phyloP scores from a whole-genome alignment of 2,888 invertebrate genomes.

The Caenorhabditis plicata region DNA sequence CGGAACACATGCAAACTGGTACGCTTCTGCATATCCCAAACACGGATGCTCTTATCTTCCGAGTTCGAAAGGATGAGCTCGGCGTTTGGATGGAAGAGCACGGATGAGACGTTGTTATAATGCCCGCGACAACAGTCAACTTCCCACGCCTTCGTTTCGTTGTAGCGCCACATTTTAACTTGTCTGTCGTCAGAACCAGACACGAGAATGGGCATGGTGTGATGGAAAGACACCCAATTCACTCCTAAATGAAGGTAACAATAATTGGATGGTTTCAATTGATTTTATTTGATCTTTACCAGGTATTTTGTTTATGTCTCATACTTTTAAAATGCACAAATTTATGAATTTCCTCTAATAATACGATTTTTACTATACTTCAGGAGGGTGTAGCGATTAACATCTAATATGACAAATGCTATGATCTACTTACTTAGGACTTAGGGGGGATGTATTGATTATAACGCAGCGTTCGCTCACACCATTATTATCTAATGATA shows the following conservation, averaged over 20 bases:
- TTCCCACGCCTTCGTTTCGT: constrained; percentile 83
- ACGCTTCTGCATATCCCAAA: constrained; percentile 97
- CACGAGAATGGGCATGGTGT: constrained; percentile 86
- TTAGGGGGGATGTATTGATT: too few species aligned
- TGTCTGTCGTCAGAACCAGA: constrained; percentile 98
- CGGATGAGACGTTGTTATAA: constrained; percentile 98
- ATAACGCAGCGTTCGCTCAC: too few species aligned
- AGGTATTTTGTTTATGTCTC: too few species aligned
- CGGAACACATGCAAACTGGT: constrained; percentile 85
- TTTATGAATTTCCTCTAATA: too few species aligned
- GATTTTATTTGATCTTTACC: not conserved
- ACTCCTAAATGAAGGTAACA: constrained; percentile 75
- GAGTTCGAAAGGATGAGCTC: constrained; percentile 94
- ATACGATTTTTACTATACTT: too few species aligned
- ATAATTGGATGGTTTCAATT: not conserved
- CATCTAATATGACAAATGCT: too few species aligned
- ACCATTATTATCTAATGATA: too few species aligned
- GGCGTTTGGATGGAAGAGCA: constrained; percentile 89
- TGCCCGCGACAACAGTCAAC: constrained; percentile 95
- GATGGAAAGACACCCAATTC: constrained; percentile 97
- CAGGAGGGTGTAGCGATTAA: too few species aligned
- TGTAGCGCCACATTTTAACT: constrained; percentile 87
- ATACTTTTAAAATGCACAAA: too few species aligned
- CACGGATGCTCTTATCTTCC: constrained; percentile 94
- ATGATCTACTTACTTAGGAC: too few species aligned